These are phyloP conservation scores for Chionomys nivalis DNA, from an alignment of 2,113 vertebrate species.

Conservation along the genomic window DNA sequence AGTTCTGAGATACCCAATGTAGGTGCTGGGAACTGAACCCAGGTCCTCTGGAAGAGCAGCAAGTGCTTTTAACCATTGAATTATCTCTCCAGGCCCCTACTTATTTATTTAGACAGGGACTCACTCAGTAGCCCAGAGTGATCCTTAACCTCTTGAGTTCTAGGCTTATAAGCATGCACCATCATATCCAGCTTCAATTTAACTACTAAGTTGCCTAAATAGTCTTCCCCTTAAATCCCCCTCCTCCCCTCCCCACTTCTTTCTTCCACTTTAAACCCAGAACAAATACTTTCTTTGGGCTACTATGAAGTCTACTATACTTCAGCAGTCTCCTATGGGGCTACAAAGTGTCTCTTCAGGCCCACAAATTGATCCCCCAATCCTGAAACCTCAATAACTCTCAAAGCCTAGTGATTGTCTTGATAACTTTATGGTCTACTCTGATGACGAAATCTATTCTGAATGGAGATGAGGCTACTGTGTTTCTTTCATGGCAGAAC, in stretches of 20 bases:
- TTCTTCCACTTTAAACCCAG: background rate
- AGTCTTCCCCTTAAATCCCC: background rate
- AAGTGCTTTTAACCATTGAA: background rate
- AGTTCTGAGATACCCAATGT: background rate
- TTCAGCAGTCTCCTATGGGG: background rate
- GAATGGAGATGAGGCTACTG: background rate
- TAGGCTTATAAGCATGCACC: background rate
- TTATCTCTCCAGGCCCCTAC: background rate
- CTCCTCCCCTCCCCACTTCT: background rate
- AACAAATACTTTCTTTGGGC: background rate
- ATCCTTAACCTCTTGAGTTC: background rate
- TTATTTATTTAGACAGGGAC: background rate
- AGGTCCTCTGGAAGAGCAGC: background rate
- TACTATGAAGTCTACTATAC: too few species aligned
- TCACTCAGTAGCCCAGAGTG: background rate
- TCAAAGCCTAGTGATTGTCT: background rate
- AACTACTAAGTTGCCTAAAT: conserved; percentile 2
- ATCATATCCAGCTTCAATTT: background rate
- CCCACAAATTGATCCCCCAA: background rate
- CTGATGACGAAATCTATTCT: background rate
- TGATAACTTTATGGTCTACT: background rate
- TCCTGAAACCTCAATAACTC: background rate
- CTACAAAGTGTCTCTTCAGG: background rate
- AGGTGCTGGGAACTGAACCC: background rate
- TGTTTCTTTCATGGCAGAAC: background rate